Base-by-base conservation (phyloP, 2,113 vertebrate genomes). In the Mohoua ochrocephala region DNA sequence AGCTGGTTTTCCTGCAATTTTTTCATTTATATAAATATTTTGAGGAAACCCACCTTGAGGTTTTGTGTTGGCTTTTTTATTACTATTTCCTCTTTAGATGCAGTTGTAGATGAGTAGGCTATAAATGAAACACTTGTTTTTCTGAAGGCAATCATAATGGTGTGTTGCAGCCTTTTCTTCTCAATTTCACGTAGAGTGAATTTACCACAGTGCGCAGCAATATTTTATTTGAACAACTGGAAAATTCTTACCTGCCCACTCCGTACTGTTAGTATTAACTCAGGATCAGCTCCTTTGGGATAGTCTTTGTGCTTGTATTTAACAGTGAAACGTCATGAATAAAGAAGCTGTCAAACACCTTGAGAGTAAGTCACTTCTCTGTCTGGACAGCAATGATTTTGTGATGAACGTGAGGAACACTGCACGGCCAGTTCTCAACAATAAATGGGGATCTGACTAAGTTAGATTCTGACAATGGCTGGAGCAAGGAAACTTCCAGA, bases 241-340 rank as follows among this genome's bases (percentile, higher is more conserved):
- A 81, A 93, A 95, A 94, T 91, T 67, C 71, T 74, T 84, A 78
- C 63, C 93, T 91, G 50, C 47, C 84, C 78, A 93, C 45, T 47
- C 44, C 76, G 37, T 41, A 59, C 15, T 45, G 67, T 83, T 64
- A 84, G 75, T 50, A 82, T 71, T 87, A 94, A 83, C 59, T 73
- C 76, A 70, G 84, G 83, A 92, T 84, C 82, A 42, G 24, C 30
- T 95, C 45, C 26, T 94, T 84, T 21, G 53, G 52, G 63, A 61
- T n/a, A 61, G 59, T 44, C 27, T 91, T 73, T 89, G 23, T 63
- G 44, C 61, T 73, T 60, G 31, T 67, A 81, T 92, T 92, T 78
- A 56, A 78, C 59, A 92, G 44, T 49, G 60, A 78, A 86, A 84
- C 26, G 22, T 80, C 24, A 49, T 15, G 8, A 96, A 73, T 37